Evolutionary conservation across 2,113 vertebrate species (phyloP), one percentile per base, ranked within the genome.

Genomic region (Onychorhynchus coronatus): DNA sequence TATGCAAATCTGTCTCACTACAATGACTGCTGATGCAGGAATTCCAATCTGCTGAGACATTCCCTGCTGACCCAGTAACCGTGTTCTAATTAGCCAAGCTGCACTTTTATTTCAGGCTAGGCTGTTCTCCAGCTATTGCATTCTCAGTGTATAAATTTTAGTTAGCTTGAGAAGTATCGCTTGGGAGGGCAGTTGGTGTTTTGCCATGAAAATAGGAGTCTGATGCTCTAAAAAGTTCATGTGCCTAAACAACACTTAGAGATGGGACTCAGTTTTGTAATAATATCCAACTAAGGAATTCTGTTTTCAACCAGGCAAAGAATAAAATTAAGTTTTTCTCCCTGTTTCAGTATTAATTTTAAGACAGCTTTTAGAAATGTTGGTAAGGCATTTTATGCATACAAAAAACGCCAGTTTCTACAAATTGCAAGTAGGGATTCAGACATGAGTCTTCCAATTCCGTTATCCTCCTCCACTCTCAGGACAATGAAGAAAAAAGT

Each of bases 141-240:
- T 88, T 96, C 85, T 91, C 81, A 91, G 76, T 72, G 91, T 85
- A 91, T 96, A 94, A 95, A 96, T 97, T 96, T 96, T 94, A 91
- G 76, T 66, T 87, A 85, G 76, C 47, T 79, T 53, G 74, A 65
- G 76, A 81, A 94, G 24, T 75, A 91, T 94, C 1, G 0, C 86
- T 85, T 92, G 85, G 89, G 84, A 90, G 68, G 74, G 58, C 47
- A 74, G 25, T 87, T 92, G 86, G 82, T 94, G 22, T 39, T 78
- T 71, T 82, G 65, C 94, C 88, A 92, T 46, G 41, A 89, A 88
- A 80, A 53, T 9, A 41, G 39, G 78, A 88, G 35, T 39, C 49
- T 74, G 35, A 14, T 88, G 79, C 68, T 92, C 68, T 53, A 33
- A 72, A 86, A 95, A 84, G 65, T 94, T 95, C 65, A 49, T 22